Percentiles rank a stretch among this genome's conserved stretches.
These are phyloP conservation scores for Stomatorhinus ivindoensis DNA, from an alignment of 2,113 vertebrate genomes.

Conservation along the genomic window DNA sequence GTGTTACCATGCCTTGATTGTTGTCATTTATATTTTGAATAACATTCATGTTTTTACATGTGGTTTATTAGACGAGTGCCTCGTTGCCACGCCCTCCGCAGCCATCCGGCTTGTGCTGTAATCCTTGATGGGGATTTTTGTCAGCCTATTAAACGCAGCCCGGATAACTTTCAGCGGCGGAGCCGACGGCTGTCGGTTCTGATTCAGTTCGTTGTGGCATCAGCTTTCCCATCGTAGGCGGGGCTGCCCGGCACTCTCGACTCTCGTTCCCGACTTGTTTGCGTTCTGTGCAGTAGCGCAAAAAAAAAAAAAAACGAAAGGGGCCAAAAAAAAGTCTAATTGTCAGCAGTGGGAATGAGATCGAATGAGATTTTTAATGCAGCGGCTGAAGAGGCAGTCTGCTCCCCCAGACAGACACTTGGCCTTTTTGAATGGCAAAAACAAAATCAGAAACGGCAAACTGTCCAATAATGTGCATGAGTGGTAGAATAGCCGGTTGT, in stretches of 20 bases:
- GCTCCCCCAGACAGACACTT: constrained; percentile 51
- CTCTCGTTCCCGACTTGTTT: background rate
- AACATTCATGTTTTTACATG: background rate
- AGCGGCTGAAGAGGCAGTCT: background rate
- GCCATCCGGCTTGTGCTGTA: no score
- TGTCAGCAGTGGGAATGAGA: constrained; percentile 18
- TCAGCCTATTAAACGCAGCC: background rate
- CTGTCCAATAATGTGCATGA: constrained; percentile 64
- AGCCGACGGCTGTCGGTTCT: background rate
- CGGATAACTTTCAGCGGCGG: background rate
- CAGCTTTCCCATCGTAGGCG: background rate
- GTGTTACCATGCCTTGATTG: background rate
- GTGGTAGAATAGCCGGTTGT: constrained; percentile 62
- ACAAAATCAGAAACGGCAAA: constrained; percentile 72
- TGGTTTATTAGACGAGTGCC: background rate
- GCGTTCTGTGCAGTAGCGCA: background rate
- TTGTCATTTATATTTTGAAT: background rate
- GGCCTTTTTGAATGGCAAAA: constrained; percentile 67
- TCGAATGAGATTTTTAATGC: constrained; percentile 24
- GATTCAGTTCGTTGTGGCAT: background rate
- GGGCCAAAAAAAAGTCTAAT: background rate
- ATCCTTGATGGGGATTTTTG: background rate
- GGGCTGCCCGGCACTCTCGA: no score
- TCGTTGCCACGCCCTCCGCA: background rate
- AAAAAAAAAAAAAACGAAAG: background rate